A percentile compares a stretch with the other conserved stretches of the same genome.
phyloP scores from a whole-genome alignment of 2,797 vertebrate genomes.

The Xenops minutus region DNA sequence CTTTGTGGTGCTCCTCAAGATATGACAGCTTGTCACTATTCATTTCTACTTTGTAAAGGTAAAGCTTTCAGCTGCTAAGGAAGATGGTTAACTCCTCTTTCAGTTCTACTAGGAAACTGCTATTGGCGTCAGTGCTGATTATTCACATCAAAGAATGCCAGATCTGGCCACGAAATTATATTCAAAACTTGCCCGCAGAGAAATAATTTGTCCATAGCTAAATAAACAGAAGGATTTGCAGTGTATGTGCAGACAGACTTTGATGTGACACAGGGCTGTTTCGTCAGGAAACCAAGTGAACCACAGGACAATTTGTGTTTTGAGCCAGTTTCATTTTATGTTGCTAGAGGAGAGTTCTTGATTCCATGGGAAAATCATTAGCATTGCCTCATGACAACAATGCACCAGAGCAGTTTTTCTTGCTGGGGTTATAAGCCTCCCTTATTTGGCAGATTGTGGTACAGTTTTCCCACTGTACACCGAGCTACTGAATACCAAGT shows the following conservation, averaged over 20 bases:
- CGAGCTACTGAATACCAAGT: not conserved
- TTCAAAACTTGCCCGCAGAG: not conserved
- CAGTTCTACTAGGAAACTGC: not conserved
- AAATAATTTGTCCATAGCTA: not conserved
- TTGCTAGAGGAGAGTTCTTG: not conserved
- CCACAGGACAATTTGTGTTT: not conserved
- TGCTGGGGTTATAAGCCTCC: not conserved
- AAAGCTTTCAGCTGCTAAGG: not conserved
- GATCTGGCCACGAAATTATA: not conserved
- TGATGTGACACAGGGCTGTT: not conserved
- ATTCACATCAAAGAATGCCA: not conserved
- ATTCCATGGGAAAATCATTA: not conserved
- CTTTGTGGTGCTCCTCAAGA: not conserved
- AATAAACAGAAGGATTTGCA: not conserved
- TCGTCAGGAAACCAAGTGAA: not conserved
- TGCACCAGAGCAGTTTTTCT: not conserved
- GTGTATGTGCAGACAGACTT: not conserved
- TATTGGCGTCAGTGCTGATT: not conserved
- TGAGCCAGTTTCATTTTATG: not conserved
- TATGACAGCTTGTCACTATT: not conserved
- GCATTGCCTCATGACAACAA: accelerated
- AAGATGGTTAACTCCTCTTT: not conserved
- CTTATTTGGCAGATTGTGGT: not conserved
- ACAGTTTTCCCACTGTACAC: not conserved
- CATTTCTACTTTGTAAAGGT: not conserved